Evolutionary conservation across 2,113 vertebrate species (phyloP).

Genomic region (Mormyrus iriodes): DNA sequence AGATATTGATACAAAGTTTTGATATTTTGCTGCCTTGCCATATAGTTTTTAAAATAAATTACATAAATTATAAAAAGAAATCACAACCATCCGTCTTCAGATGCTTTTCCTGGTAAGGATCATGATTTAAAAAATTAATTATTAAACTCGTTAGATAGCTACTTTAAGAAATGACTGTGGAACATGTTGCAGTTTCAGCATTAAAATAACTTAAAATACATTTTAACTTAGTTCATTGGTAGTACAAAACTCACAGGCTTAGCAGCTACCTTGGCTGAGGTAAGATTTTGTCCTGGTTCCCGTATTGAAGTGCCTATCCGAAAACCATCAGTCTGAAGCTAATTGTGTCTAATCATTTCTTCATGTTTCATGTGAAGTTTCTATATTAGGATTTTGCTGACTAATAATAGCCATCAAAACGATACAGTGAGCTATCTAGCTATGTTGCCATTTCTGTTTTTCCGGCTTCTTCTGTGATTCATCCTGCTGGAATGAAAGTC

Average conservation of each 20-base stretch:
- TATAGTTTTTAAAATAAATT: not conserved
- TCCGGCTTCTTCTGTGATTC: not conserved
- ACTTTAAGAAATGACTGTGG: not conserved
- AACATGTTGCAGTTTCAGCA: not conserved
- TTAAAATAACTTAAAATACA: not conserved
- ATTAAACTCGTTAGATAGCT: not conserved
- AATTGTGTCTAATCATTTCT: not conserved
- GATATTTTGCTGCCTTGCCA: not conserved
- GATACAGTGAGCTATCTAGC: not conserved
- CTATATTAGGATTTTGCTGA: not conserved
- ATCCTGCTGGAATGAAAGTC: not conserved
- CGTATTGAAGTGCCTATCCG: not conserved
- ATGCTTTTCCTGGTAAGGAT: not conserved
- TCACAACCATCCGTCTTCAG: not conserved
- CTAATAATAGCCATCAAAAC: not conserved
- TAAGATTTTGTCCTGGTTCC: not conserved
- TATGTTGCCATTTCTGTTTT: not conserved
- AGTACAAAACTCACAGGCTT: not conserved
- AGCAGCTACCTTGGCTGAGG: not conserved
- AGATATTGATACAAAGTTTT: not conserved
- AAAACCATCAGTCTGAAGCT: not conserved
- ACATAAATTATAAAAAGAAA: too few relatives aligned
- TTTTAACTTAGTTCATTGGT: not conserved
- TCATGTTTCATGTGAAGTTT: not conserved
- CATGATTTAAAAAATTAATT: not conserved